Conservation (phyloP, 2,113 vertebrate species). For the Papio anubis region DNA sequence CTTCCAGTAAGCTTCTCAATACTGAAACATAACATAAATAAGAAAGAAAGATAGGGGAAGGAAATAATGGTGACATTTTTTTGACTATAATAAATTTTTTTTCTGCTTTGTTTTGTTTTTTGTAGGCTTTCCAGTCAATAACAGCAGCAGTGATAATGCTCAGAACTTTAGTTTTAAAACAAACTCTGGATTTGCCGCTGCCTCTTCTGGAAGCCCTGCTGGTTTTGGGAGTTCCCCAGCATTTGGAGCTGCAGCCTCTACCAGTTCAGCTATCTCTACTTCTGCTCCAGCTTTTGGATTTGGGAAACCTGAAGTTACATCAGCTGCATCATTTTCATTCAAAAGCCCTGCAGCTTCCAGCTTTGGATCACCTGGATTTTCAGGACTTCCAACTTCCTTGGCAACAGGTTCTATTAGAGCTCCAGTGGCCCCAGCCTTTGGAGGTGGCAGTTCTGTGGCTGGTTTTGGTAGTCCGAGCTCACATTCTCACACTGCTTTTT, state of each 20-base stretch:
- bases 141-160: conserved; percentile 51
- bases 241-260: conserved; percentile 54
- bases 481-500: conserved; percentile 20
- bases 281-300: conserved; percentile 68
- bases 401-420: conserved; percentile 46
- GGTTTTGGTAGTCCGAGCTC: conserved; percentile 37
- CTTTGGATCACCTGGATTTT: conserved; percentile 76
- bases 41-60: not conserved
- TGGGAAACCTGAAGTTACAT: conserved; percentile 56
- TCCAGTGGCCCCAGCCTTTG: conserved; percentile 48
- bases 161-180: conserved; percentile 88
- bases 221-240: conserved; percentile 79
- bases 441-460: not conserved
- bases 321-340: conserved; percentile 84
- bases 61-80: not conserved
- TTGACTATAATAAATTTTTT: not conserved
- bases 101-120: not conserved
- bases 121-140: conserved; percentile 85
- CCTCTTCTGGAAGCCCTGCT: conserved; percentile 67
- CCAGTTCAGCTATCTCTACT: not conserved
- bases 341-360: conserved; percentile 68
- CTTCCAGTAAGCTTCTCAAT: not conserved
- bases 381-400: conserved; percentile 75
- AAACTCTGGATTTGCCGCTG: conserved; percentile 71
- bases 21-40: conserved; percentile 10